phyloP scores from a whole-genome alignment of 2,797 vertebrate species.

The Eremophila alpestris region DNA sequence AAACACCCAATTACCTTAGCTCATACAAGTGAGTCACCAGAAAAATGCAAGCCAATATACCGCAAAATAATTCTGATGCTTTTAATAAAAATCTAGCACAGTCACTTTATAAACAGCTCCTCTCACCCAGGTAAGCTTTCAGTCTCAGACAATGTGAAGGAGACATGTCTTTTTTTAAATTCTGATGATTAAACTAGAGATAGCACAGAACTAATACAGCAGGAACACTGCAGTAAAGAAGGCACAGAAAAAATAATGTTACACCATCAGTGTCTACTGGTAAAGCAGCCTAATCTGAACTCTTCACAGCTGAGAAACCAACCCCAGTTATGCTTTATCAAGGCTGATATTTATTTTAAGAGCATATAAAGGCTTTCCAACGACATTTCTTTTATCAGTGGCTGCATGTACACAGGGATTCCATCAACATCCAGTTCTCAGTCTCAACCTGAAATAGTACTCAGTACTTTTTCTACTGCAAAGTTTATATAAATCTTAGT shows the following conservation, averaged over 20 bases:
- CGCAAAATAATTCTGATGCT: background rate
- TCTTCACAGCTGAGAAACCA: background rate
- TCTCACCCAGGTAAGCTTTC: background rate
- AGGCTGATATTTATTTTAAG: conserved; percentile 27
- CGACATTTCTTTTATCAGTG: background rate
- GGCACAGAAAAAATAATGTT: background rate
- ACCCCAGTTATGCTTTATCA: background rate
- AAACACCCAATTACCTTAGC: background rate
- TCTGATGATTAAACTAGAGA: conserved; percentile 27
- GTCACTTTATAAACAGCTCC: background rate
- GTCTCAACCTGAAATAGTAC: background rate
- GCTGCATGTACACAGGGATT: background rate
- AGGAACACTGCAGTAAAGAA: conserved; percentile 15
- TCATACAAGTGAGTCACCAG: background rate
- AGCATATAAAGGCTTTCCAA: background rate
- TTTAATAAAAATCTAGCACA: background rate
- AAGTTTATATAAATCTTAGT: background rate
- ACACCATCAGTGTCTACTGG: background rate
- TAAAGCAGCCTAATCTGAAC: background rate
- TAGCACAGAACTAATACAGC: background rate
- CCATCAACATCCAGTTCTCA: background rate
- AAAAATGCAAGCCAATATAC: conserved; percentile 9
- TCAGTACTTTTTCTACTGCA: background rate
- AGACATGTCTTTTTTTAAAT: background rate
- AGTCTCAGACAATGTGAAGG: background rate